Base-by-base conservation (phyloP, 2,113 vertebrate genomes). In the Laticauda colubrina region DNA sequence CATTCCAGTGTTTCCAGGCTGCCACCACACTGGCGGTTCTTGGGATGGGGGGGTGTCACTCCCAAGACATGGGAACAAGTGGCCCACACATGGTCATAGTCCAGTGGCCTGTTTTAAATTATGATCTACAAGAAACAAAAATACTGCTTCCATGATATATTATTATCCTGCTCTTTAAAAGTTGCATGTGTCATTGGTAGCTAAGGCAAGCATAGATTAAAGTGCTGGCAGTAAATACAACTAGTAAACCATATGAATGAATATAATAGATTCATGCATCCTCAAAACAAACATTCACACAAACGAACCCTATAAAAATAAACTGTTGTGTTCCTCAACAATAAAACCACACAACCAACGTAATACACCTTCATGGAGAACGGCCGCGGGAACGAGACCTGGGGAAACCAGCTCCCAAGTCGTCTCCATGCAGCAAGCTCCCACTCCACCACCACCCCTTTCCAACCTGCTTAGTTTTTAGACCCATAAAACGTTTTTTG, bases 171-270 rank as follows among this genome's bases (percentile, higher is more conserved):
- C 92, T 96, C 94, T 94, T 97, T 81, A 90, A 91, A 90, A 93
- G 20, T 92, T 29, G 94, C 95, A 29, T 12, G 93, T 96, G 96
- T 94, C 95, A 85, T 75, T 20, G 93, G 87, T 90, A 96, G 96
- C 96, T 0, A 93, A 96, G 94, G 96, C 96, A 97, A 97, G 96
- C 96, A 10, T 94, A 93, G 94, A 95, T 96, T 97, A 97, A 97
- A 97, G 97, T 97, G 97, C 97, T 96, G 94, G 97, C 96, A 97
- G 96, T 96, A 97, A 96, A 95, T 95, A 95, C 64, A 88, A 96
- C 96, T 95, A 94, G 97, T 96, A 96, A 97, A 97, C 95, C 24
- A 90, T 95, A 89, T 85, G 56, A 64, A 94, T 10, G 51, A 86
- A 91, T 85, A 91, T 56, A 85, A 51, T 11, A 57, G 12, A 91